Evolutionary conservation across 2,888 invertebrate species (phyloP), one percentile per base, ranked within the genome.

Genomic region (Amblyjoppa proteus): DNA sequence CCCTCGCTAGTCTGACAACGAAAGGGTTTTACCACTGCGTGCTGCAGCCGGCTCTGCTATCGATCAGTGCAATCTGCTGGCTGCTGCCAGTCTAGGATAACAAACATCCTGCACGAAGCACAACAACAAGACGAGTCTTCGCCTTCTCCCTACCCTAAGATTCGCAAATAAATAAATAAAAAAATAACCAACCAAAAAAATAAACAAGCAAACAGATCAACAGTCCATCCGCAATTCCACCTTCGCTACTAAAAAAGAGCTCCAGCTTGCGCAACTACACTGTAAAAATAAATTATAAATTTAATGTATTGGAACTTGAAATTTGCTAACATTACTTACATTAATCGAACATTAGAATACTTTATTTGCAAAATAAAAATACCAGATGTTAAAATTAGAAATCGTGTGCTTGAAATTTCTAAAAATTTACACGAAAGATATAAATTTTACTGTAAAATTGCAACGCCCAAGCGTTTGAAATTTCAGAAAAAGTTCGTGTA

Each of bases 1-100:
- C 9, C 5, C 5, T 28, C 45, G 6, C 28, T 13, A 13, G 69
- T 69, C 69, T 45, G 31, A 45, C 28, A 45, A 49, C 7, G 45
- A 25, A 69, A 9, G 25, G 45, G 69, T 28, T 69, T 28, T 49
- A 69, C 69, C 5, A 69, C 69, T 69, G 49, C 41, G 25, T n/a
- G 11, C 41, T 11, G 45, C 31, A 64, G n/a, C 3, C 31, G 16
- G 31, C 13, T n/a, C 31, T 16, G 3, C 31, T 64, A 64, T 68
- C 38, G 38, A 68, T 68, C 41, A 41, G 45, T 49, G 13, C 41
- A 25, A 38, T 41, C 41, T 68, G 13, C 20, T 49, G 13, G 6
- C 28, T 25, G 11, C 69, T 5, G 49, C 28, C 45, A 25, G 45
- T 5, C 20, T 2, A 45, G 25, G 41, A 45, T 25, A 69, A 13